A percentile compares a stretch with the other conserved stretches of the same genome.
phyloP scores from a whole-genome alignment of 2,888 invertebrate genomes.

The Lathronympha strigana region DNA sequence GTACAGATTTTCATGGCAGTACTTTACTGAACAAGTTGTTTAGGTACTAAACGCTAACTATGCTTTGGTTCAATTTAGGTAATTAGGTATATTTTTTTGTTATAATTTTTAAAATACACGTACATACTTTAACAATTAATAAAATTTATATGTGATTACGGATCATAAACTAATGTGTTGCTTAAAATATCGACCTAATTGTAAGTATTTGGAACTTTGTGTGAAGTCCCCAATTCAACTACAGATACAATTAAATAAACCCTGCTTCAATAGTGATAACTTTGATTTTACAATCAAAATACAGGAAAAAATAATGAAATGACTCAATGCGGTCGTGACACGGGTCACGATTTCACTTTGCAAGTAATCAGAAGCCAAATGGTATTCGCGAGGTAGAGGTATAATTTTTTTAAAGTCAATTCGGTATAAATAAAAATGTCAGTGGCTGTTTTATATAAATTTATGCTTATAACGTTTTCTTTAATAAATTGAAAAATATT shows the following conservation, averaged over 20 bases:
- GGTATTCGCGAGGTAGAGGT: background rate
- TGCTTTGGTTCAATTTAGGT: no score
- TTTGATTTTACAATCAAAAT: conserved; percentile 23
- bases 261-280: conserved; percentile 18
- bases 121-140: no score
- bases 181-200: conserved; percentile 61
- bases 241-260: conserved; percentile 33
- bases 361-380: conserved; percentile 7
- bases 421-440: background rate
- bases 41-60: no score
- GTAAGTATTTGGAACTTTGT: conserved; percentile 65
- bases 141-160: no score
- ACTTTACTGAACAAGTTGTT: no score
- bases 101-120: no score
- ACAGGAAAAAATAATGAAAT: conserved; percentile 25
- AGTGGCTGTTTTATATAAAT: background rate
- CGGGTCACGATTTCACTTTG: conserved; percentile 32
- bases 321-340: conserved; percentile 22
- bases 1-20: no score
- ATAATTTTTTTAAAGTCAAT: background rate
- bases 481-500: no score
- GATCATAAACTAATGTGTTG: no score
- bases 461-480: no score
- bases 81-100: no score
- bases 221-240: conserved; percentile 45